These are phyloP conservation scores for Ibidorhyncha struthersii DNA, from an alignment of 2,113 vertebrate genomes.

Conservation along the genomic window DNA sequence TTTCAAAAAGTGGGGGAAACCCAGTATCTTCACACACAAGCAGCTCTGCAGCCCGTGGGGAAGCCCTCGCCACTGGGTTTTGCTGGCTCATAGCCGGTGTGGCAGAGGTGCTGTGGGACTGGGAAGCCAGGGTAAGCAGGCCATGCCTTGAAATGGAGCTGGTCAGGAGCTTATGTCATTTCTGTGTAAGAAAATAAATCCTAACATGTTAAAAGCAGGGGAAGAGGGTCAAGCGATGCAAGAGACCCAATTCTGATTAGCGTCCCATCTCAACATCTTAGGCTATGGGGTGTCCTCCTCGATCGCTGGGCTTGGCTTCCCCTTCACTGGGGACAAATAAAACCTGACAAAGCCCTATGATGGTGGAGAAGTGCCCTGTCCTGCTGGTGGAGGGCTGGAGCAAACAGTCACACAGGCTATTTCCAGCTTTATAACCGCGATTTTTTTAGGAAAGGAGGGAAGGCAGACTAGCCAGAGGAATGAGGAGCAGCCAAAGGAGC, in stretches of 20 bases:
- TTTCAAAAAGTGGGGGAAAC: background rate
- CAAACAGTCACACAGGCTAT: background rate
- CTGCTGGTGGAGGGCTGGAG: background rate
- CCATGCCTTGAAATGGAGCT: background rate
- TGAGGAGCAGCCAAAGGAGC: background rate
- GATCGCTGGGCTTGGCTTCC: background rate
- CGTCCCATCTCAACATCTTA: background rate
- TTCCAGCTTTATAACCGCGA: background rate
- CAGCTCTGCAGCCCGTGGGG: fast-evolving
- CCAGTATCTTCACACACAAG: background rate
- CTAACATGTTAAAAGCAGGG: background rate
- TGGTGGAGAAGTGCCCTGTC: background rate
- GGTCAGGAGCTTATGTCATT: background rate
- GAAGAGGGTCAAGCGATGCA: background rate
- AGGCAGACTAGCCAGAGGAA: constrained; percentile 8
- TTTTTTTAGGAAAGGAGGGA: background rate
- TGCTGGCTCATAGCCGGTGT: fast-evolving
- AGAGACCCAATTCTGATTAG: background rate
- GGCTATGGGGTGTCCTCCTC: background rate
- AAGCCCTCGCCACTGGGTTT: fast-evolving
- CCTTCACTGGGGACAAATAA: background rate
- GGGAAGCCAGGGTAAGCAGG: background rate
- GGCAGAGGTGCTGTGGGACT: background rate
- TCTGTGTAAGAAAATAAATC: background rate
- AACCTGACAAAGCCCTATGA: background rate